phyloP scores from a whole-genome alignment of 1,140 invertebrate species.

The Drosophila bipectinata region DNA sequence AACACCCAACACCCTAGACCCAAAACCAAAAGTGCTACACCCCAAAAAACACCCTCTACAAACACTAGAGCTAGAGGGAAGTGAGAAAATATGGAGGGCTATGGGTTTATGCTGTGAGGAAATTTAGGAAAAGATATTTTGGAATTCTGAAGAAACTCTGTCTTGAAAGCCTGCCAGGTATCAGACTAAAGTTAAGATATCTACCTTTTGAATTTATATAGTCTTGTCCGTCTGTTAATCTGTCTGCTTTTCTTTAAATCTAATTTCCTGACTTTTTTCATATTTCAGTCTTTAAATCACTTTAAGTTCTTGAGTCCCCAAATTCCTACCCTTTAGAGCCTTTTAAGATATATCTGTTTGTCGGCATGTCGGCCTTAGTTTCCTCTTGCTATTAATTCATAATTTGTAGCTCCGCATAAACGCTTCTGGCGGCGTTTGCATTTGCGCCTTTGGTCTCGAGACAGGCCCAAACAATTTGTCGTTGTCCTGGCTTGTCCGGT shows the following conservation, averaged over 20 bases:
- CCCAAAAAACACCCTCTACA: constrained; percentile 12
- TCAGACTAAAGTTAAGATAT: background rate
- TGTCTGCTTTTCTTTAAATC: background rate
- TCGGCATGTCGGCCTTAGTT: no score
- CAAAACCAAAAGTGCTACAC: background rate
- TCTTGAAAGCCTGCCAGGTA: no score
- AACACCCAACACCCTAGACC: background rate
- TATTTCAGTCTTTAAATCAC: no score
- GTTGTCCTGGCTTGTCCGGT: constrained; percentile 20
- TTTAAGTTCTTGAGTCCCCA: no score
- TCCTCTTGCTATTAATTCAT: background rate
- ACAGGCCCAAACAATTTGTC: constrained; percentile 37
- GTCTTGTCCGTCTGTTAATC: no score
- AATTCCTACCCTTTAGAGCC: no score
- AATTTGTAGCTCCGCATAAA: constrained; percentile 9
- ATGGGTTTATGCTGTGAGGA: background rate
- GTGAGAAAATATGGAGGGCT: background rate
- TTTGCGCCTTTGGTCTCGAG: constrained; percentile 18
- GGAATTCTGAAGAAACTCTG: no score
- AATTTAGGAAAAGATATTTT: background rate
- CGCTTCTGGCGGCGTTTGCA: constrained; percentile 8
- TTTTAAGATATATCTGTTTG: no score
- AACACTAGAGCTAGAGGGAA: constrained; percentile 5
- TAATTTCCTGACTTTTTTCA: no score
- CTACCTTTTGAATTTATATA: no score